Conservation (phyloP, 1,140 invertebrate species). For the Sinonovacula constricta region DNA sequence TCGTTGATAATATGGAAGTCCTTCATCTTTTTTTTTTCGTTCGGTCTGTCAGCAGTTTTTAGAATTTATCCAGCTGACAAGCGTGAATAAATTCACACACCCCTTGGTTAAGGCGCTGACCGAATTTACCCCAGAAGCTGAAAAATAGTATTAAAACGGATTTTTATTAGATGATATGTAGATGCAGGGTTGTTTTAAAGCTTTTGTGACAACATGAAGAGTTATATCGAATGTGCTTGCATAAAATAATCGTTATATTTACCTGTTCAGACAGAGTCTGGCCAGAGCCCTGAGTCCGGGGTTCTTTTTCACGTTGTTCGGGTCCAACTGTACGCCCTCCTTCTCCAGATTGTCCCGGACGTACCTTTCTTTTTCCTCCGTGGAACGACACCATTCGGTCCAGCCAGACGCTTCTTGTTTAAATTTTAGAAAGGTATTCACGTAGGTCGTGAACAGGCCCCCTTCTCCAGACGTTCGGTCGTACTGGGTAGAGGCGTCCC, state of each 20-base stretch:
- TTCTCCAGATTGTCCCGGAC: conserved; percentile 42
- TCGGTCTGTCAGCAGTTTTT: conserved; percentile 63
- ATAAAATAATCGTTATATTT: too few species aligned
- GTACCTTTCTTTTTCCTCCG: conserved; percentile 56
- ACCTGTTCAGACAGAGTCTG: conserved; percentile 57
- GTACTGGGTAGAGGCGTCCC: conserved; percentile 55
- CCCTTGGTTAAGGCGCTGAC: conserved; percentile 50
- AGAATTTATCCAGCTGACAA: conserved; percentile 56
- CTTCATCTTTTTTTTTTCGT: conserved; percentile 31
- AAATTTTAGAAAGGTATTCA: conserved; percentile 55
- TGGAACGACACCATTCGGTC: conserved; percentile 34
- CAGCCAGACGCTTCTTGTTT: conserved; percentile 57
- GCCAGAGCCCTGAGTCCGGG: conserved; percentile 60
- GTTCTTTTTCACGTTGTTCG: conserved; percentile 71
- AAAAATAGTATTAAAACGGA: background rate
- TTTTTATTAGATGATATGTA: conserved; percentile 23
- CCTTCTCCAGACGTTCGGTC: background rate
- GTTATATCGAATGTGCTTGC: too few species aligned
- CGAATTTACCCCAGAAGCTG: conserved; percentile 37
- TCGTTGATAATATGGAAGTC: conserved; percentile 54
- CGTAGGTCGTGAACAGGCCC: conserved; percentile 47
- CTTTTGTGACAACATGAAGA: conserved; percentile 21
- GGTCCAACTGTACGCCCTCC: conserved; percentile 74
- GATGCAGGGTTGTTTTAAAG: conserved; percentile 12
- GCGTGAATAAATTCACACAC: conserved; percentile 50